phyloP scores from a whole-genome alignment of 2,113 vertebrate species.

The Danionella cerebrum region DNA sequence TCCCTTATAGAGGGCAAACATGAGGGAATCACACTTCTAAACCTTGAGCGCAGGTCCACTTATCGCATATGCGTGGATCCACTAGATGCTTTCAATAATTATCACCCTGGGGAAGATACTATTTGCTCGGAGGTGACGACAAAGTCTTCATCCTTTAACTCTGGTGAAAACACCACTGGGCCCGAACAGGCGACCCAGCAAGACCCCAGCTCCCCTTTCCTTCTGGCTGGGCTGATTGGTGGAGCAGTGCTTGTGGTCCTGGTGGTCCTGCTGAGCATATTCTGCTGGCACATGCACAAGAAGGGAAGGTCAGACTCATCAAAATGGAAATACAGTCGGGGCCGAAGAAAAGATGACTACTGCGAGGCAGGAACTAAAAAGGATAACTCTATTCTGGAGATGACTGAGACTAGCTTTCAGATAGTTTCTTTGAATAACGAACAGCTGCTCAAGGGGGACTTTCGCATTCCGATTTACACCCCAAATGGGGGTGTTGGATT shows the following conservation, averaged over 20 bases:
- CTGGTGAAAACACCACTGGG: conserved; percentile 74
- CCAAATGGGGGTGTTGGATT: conserved; percentile 86
- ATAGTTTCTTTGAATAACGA: conserved; percentile 95
- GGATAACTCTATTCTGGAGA: conserved; percentile 94
- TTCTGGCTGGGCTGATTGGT: conserved; percentile 83
- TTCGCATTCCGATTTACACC: conserved; percentile 89
- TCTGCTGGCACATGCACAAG: conserved; percentile 93
- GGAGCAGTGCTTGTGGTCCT: conserved; percentile 83
- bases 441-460: conserved; percentile 95
- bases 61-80: conserved; percentile 87
- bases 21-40: conserved; percentile 71
- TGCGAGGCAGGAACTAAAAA: conserved; percentile 92
- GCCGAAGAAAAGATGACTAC: conserved; percentile 91
- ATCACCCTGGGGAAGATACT: conserved; percentile 73
- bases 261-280: conserved; percentile 76
- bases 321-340: conserved; percentile 91
- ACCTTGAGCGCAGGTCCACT: conserved; percentile 77
- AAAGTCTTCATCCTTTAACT: conserved; percentile 65
- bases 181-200: conserved; percentile 80
- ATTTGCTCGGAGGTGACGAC: conserved; percentile 82
- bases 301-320: conserved; percentile 78
- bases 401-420: conserved; percentile 96
- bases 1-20: conserved; percentile 78
- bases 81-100: conserved; percentile 79
- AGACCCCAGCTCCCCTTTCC: conserved; percentile 76